Evolutionary conservation across 2,888 invertebrate genomes (phyloP).

Genomic region (Mamestra brassicae): DNA sequence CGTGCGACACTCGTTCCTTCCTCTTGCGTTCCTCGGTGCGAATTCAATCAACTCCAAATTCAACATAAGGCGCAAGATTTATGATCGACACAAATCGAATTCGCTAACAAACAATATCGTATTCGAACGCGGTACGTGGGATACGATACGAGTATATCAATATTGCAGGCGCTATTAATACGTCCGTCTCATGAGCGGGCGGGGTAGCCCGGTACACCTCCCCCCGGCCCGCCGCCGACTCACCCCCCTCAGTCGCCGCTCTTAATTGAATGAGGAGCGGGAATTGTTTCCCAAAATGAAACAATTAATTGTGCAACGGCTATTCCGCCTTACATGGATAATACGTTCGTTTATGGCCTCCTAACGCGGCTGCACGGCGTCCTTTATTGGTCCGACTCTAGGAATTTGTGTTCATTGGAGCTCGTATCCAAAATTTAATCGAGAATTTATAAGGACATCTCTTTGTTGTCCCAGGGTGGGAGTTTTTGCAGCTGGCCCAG

Average conservation of each 20-base stretch:
- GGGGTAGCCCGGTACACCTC: conserved; percentile 69
- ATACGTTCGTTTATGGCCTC: conserved; percentile 91
- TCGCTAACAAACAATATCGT: conserved; percentile 91
- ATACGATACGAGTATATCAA: conserved; percentile 90
- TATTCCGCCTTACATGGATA: conserved; percentile 91
- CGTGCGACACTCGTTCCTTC: conserved; percentile 56
- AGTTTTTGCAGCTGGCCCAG: conserved; percentile 86
- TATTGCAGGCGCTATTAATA: conserved; percentile 91
- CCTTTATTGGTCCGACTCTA: conserved; percentile 90
- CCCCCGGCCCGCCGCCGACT: conserved; percentile 66
- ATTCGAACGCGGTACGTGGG: conserved; percentile 88
- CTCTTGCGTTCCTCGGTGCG: conserved; percentile 79
- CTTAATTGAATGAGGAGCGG: conserved; percentile 91
- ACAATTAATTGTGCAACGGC: conserved; percentile 91
- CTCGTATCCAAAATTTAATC: conserved; percentile 90
- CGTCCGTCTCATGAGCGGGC: conserved; percentile 90
- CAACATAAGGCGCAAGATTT: conserved; percentile 91
- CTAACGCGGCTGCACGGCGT: conserved; percentile 90
- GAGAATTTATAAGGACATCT: conserved; percentile 89
- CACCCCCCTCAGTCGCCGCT: conserved; percentile 88
- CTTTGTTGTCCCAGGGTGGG: conserved; percentile 81
- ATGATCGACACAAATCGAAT: conserved; percentile 91
- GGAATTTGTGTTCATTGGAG: conserved; percentile 90
- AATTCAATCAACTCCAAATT: conserved; percentile 89
- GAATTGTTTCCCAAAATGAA: conserved; percentile 91